Conservation (phyloP, 2,888 invertebrate genomes). For the Hydropsyche betteni region DNA sequence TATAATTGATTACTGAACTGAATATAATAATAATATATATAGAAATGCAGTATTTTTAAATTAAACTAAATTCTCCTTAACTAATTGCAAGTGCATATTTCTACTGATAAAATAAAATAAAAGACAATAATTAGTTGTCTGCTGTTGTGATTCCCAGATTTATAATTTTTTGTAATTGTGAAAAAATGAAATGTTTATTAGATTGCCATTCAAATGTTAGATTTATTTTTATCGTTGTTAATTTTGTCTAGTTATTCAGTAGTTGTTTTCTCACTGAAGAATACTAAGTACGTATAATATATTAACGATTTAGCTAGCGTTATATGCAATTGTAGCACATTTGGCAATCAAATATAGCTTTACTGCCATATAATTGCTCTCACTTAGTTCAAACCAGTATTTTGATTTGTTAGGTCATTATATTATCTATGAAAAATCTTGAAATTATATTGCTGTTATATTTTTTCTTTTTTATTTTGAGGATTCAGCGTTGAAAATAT, state of each 20-base stretch:
- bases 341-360: constrained; percentile 41
- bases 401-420: constrained; percentile 4
- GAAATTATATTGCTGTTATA: background rate
- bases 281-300: constrained; percentile 31
- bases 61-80: background rate
- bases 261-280: constrained; percentile 18
- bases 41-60: constrained; percentile 19
- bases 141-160: constrained; percentile 40
- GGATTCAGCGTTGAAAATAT: constrained; percentile 1
- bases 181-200: constrained; percentile 42
- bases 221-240: constrained; percentile 41
- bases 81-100: constrained; percentile 29
- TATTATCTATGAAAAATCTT: background rate
- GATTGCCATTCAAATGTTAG: constrained; percentile 49
- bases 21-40: constrained; percentile 1
- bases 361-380: constrained; percentile 47
- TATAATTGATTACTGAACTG: too few species aligned
- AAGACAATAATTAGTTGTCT: constrained; percentile 48
- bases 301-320: constrained; percentile 12
- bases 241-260: constrained; percentile 13
- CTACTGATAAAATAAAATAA: constrained; percentile 49
- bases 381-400: constrained; percentile 35
- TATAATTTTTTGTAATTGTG: constrained; percentile 37
- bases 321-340: constrained; percentile 28
- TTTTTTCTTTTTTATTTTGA: background rate